phyloP scores from a whole-genome alignment of 2,888 invertebrate species.

The Strigamia maritima region DNA sequence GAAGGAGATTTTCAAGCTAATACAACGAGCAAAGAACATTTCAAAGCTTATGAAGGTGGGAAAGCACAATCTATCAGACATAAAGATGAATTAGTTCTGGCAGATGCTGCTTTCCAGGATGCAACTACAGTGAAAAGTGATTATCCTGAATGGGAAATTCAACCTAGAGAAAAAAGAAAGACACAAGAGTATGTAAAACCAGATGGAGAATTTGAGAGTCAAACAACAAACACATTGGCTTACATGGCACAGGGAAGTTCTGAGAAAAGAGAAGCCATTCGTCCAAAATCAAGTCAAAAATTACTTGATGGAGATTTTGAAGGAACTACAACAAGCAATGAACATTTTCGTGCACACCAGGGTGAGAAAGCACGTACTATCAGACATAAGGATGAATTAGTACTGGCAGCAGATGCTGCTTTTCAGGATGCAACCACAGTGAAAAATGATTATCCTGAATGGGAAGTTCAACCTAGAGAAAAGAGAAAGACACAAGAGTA shows the following conservation, averaged over 20 bases:
- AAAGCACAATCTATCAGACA: neutral
- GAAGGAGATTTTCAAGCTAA: constrained; percentile 15
- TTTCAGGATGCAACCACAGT: neutral
- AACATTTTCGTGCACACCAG: neutral
- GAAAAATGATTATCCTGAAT: neutral
- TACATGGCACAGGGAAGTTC: neutral
- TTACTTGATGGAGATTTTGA: constrained; percentile 17
- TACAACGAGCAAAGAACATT: neutral
- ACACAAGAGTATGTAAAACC: too few relatives aligned
- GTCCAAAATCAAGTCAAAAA: neutral
- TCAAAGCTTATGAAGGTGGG: too few relatives aligned
- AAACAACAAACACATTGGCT: neutral
- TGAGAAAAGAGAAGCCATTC: neutral
- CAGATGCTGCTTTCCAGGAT: too few relatives aligned
- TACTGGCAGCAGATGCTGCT: neutral
- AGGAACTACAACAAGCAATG: neutral
- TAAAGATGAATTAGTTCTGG: too few relatives aligned
- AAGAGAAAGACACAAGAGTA: too few relatives aligned
- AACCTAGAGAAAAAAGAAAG: too few relatives aligned
- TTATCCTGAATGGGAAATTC: too few relatives aligned
- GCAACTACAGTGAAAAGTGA: too few relatives aligned
- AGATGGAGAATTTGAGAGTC: too few relatives aligned
- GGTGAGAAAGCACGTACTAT: too few relatives aligned
- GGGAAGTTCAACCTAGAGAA: too few relatives aligned
- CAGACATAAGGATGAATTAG: neutral